Conservation (phyloP, 2,113 vertebrate genomes). For the Todiramphus chloris region DNA sequence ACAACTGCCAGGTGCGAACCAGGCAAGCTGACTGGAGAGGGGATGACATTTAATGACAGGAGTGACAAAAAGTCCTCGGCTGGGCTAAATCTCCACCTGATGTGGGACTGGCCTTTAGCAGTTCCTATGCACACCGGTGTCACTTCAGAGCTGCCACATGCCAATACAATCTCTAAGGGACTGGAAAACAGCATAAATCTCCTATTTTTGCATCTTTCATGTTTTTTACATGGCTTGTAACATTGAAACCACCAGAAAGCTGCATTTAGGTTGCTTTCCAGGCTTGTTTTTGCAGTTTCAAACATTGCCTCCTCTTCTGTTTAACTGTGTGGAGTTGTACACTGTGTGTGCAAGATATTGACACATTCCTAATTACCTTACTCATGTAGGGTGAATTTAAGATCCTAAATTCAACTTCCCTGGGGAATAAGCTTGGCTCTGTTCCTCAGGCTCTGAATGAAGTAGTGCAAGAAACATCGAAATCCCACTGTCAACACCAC, state of each 20-base stretch:
- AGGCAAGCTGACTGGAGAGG: not conserved
- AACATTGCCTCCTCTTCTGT: not conserved
- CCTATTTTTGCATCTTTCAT: not conserved
- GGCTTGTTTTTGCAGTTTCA: not conserved
- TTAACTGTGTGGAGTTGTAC: not conserved
- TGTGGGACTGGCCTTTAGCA: not conserved
- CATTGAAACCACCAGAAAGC: not conserved
- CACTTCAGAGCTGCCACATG: not conserved
- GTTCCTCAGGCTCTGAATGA: not conserved
- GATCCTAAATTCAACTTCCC: not conserved
- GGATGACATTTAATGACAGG: not conserved
- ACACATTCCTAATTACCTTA: not conserved
- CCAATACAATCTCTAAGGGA: not conserved
- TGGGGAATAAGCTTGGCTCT: not conserved
- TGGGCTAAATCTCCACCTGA: not conserved
- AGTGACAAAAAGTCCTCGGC: not conserved
- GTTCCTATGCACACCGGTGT: not conserved
- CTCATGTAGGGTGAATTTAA: not conserved
- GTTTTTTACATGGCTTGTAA: not conserved
- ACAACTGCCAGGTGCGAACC: not conserved
- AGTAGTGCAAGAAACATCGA: conserved; percentile 16
- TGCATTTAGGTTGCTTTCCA: not conserved
- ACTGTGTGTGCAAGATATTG: not conserved
- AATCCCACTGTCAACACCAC: conserved; percentile 30
- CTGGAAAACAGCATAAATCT: not conserved